A percentile compares a stretch with the other conserved stretches of the same genome.
phyloP scores from a whole-genome alignment of 2,888 invertebrate genomes.

The Drosophila bunnanda region DNA sequence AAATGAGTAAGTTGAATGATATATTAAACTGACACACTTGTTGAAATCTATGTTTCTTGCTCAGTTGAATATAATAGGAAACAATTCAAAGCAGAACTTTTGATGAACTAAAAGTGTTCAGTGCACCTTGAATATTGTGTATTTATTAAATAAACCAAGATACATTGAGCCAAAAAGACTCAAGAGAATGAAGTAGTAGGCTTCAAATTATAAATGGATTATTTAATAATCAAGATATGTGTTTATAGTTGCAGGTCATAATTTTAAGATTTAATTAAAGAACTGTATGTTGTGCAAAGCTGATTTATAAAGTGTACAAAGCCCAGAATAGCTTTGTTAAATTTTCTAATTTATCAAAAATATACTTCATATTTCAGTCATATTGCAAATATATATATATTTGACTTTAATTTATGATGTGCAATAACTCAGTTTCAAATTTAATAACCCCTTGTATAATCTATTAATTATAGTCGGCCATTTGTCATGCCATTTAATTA shows the following conservation, averaged over 20 bases:
- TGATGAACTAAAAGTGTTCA: not conserved
- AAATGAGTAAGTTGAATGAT: not conserved
- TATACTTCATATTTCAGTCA: not conserved
- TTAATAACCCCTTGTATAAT: conserved; percentile 1
- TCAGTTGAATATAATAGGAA: not conserved
- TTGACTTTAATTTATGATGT: not conserved
- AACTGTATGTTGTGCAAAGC: not conserved
- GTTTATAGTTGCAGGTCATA: not conserved
- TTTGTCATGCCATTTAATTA: conserved; percentile 7
- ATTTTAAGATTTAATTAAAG: too few relatives aligned
- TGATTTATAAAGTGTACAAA: not conserved
- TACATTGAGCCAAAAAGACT: not conserved
- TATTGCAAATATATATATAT: not conserved
- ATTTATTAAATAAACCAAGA: not conserved
- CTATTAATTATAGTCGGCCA: not conserved
- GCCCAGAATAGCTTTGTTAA: not conserved
- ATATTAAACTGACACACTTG: not conserved
- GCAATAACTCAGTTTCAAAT: not conserved
- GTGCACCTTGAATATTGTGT: not conserved
- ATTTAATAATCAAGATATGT: not conserved
- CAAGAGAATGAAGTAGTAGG: not conserved
- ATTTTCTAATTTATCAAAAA: not conserved
- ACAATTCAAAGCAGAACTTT: not conserved
- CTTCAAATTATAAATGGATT: too few relatives aligned
- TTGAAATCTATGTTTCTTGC: not conserved